Evolutionary conservation across 2,888 invertebrate species (phyloP).

Genomic region (Iphiclides podalirius): DNA sequence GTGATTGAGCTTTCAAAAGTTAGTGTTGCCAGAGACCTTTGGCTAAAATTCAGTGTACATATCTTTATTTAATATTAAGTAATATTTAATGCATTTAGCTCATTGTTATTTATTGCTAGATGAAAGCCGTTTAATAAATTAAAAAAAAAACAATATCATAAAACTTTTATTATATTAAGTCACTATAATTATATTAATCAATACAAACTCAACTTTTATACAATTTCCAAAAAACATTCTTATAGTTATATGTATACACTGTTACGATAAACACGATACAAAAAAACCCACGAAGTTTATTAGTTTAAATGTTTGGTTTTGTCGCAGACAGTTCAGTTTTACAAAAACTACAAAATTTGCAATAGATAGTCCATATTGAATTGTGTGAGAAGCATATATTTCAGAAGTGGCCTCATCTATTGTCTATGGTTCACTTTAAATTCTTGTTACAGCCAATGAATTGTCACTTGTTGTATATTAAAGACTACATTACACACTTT

Average conservation of each 20-base stretch:
- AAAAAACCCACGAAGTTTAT: no score
- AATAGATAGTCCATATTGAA: neutral
- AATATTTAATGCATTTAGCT: constrained; percentile 19
- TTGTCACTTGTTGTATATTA: neutral
- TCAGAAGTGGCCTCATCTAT: neutral
- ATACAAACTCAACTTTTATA: constrained; percentile 20
- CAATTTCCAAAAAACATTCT: constrained; percentile 14
- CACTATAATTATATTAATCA: constrained; percentile 11
- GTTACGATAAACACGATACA: neutral
- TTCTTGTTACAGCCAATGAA: neutral
- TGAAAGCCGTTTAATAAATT: neutral
- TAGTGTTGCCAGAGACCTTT: no score
- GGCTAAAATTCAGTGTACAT: no score
- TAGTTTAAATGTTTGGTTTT: neutral
- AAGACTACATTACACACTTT: neutral
- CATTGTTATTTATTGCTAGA: constrained; percentile 13
- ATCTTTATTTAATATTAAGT: constrained; percentile 1
- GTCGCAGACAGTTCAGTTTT: neutral
- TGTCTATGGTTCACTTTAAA: neutral
- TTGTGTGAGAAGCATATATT: no score
- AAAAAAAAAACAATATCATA: constrained; percentile 1
- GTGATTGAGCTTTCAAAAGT: no score
- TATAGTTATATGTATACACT: neutral
- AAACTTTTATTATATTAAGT: constrained; percentile 17
- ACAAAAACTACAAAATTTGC: neutral